Base-by-base conservation (phyloP, 2,797 vertebrate genomes). In the Artibeus lituratus region DNA sequence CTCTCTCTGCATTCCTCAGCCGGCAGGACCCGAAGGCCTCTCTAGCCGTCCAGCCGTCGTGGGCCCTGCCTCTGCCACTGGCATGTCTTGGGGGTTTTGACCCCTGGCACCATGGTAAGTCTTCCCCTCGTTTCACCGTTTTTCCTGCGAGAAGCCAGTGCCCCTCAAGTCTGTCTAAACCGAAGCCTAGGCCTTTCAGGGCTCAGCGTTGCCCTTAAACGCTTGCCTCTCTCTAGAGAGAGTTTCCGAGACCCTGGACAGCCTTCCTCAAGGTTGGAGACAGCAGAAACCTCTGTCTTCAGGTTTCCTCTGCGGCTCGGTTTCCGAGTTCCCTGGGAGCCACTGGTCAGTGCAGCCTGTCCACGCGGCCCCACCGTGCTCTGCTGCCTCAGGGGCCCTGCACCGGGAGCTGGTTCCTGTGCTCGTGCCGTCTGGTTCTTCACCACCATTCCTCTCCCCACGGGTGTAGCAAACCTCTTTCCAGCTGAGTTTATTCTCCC, bases 71-170 rank as follows among this genome's bases (percentile, higher is more conserved):
- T 90, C 24, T 24, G 59, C 53, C 49, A 76, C 62, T 72, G 81
- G 76, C 74, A 39, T 53, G 53, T 85, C 92, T 74, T 42, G 39
- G 72, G 94, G 62, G 32, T 26, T 92, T 73, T 82, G 74, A 84
- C 59, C 82, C n/a, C 55, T 73, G 85, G 73, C 65, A 59, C 15
- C 81, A 49, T 78, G 88, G 76, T 95, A 90, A 94, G 92, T 95
- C 55, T 84, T 53, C 80, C 74, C 39, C 6, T 51, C 22, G 3
- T 67, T 70, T 70, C 47, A 69, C 70, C 35, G 8, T 88, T 74
- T 35, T 47, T 90, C 24, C 9, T 47, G 19, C 7, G 22, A 44
- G 67, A 72, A 76, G 37, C 44, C 59, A 62, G 12, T 32, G 24
- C 37, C 35, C 18, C 51, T 91, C 15, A 6, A 51, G 15, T 32